A percentile compares a stretch with the other conserved stretches of the same genome.
Evolutionary conservation across 2,888 invertebrate species (phyloP).

Genomic region (Drosophila eohydei): DNA sequence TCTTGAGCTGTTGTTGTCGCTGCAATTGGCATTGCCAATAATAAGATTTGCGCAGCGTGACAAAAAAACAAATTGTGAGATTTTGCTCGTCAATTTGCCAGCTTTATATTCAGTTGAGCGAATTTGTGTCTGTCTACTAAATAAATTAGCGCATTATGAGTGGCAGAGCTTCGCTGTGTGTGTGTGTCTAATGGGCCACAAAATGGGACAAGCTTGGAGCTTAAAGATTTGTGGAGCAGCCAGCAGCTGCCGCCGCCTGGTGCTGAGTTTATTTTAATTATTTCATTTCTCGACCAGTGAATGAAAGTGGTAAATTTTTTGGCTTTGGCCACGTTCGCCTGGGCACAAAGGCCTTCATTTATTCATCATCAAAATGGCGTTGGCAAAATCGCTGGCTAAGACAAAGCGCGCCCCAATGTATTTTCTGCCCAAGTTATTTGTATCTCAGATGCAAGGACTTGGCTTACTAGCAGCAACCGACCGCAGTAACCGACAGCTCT

Average conservation of each 20-base stretch:
- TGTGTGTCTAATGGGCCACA: constrained; percentile 10
- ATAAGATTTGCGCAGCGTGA: constrained; percentile 59
- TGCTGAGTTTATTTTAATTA: constrained; percentile 57
- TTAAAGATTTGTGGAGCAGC: constrained; percentile 40
- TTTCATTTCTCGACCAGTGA: constrained; percentile 58
- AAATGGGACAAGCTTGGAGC: constrained; percentile 21
- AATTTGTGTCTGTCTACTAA: constrained; percentile 36
- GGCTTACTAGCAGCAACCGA: constrained; percentile 18
- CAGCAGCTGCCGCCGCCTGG: background rate
- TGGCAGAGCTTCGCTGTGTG: background rate
- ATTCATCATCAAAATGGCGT: constrained; percentile 75
- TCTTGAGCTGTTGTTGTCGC: constrained; percentile 24
- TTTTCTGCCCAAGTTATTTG: constrained; percentile 60
- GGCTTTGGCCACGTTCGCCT: constrained; percentile 38
- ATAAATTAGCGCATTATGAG: constrained; percentile 53
- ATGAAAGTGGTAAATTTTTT: constrained; percentile 71
- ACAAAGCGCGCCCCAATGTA: constrained; percentile 49
- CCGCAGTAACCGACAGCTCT: constrained; percentile 61
- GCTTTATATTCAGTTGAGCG: background rate
- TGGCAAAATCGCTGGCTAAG: constrained; percentile 47
- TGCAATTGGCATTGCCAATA: constrained; percentile 77
- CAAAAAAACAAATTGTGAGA: constrained; percentile 15
- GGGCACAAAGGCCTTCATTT: constrained; percentile 72
- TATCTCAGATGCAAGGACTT: constrained; percentile 49
- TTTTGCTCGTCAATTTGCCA: constrained; percentile 37